These are phyloP conservation scores for Drosophila robusta DNA, from an alignment of 2,888 invertebrate genomes.

Conservation along the genomic window DNA sequence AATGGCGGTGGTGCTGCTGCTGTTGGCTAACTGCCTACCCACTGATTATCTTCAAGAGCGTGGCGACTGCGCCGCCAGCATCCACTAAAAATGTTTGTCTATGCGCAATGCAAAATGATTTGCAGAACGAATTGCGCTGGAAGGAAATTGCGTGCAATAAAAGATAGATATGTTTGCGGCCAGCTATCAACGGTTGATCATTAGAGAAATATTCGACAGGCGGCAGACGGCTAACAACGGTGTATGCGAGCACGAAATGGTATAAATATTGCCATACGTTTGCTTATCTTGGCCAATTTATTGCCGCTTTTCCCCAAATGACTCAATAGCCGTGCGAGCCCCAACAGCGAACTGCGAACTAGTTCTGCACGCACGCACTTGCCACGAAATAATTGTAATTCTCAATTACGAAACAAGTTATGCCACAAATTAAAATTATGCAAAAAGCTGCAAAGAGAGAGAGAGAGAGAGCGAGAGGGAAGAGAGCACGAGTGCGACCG, in stretches of 20 bases:
- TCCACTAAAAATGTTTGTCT: slow-evolving; percentile 63
- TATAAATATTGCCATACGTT: slow-evolving; percentile 61
- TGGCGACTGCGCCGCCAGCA: slow-evolving; percentile 36
- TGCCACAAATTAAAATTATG: slow-evolving; percentile 79
- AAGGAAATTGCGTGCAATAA: slow-evolving; percentile 77
- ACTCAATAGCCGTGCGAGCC: slow-evolving; percentile 62
- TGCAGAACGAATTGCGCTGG: slow-evolving; percentile 68
- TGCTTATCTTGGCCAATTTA: slow-evolving; percentile 74
- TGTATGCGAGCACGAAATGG: slow-evolving; percentile 36
- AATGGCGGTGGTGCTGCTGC: slow-evolving; percentile 23
- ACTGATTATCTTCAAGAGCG: slow-evolving; percentile 66
- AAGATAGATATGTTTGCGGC: slow-evolving; percentile 75
- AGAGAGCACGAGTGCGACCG: slow-evolving; percentile 14
- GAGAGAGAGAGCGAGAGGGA: slow-evolving; percentile 8
- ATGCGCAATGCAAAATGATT: slow-evolving; percentile 63
- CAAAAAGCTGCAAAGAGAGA: slow-evolving; percentile 34
- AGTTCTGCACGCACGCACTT: slow-evolving; percentile 76
- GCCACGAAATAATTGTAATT: slow-evolving; percentile 78
- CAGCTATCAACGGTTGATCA: slow-evolving; percentile 74
- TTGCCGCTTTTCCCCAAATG: slow-evolving; percentile 71
- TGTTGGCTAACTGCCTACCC: slow-evolving; percentile 53
- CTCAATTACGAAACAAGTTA: slow-evolving; percentile 82
- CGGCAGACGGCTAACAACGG: slow-evolving; percentile 37
- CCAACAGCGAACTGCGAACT: slow-evolving; percentile 66
- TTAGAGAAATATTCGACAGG: slow-evolving; percentile 61